Conservation (phyloP, 1,140 invertebrate species). For the Zaprionus inermis region DNA sequence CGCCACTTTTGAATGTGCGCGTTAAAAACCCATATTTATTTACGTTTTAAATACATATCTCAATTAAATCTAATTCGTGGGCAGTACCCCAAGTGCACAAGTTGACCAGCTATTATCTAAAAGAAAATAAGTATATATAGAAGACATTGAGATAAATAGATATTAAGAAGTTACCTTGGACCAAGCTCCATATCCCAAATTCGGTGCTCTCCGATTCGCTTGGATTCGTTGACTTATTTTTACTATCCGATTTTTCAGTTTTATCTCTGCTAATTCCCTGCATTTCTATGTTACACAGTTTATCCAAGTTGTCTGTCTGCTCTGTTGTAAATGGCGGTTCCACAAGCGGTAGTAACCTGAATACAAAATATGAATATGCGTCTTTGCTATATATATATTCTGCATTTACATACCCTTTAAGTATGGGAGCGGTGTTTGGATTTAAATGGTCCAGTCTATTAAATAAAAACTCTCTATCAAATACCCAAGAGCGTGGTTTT, state of each 20-base stretch:
- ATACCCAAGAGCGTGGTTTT: slow-evolving; percentile 64
- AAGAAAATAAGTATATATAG: slow-evolving; percentile 12
- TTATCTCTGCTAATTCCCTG: neutral
- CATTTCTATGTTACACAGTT: slow-evolving; percentile 29
- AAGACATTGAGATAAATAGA: neutral
- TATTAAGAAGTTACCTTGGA: slow-evolving; percentile 25
- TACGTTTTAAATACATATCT: slow-evolving; percentile 3
- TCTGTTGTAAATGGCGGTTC: slow-evolving; percentile 48
- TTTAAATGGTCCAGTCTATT: slow-evolving; percentile 49
- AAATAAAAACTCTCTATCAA: slow-evolving; percentile 62
- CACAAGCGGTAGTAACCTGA: slow-evolving; percentile 59
- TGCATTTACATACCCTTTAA: slow-evolving; percentile 54
- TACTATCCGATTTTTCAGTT: slow-evolving; percentile 15
- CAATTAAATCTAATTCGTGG: slow-evolving; percentile 25
- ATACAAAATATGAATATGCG: neutral
- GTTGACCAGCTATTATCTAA: slow-evolving; percentile 58
- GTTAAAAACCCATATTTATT: neutral
- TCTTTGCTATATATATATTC: neutral
- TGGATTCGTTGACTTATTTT: neutral
- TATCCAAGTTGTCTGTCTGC: slow-evolving; percentile 38
- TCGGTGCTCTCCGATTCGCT: neutral
- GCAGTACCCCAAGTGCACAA: slow-evolving; percentile 72
- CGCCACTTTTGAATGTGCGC: neutral
- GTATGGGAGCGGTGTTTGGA: slow-evolving; percentile 52
- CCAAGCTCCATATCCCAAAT: slow-evolving; percentile 57